These are phyloP conservation scores for Punctoribates punctum DNA, from an alignment of 2,888 invertebrate species.

Conservation along the genomic window DNA sequence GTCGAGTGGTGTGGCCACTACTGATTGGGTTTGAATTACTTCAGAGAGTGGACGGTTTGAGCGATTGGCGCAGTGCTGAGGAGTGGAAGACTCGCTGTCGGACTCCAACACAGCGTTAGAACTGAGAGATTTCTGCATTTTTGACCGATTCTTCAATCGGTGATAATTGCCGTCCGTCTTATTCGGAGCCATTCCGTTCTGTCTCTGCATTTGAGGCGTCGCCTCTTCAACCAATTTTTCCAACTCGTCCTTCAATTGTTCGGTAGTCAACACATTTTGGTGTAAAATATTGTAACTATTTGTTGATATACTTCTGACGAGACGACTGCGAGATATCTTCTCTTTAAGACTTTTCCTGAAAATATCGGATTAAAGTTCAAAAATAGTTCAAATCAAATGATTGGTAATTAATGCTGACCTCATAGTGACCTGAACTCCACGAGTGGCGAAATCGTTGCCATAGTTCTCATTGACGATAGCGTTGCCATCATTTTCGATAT, in stretches of 20 bases:
- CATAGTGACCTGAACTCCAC: background rate
- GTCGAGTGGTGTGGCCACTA: background rate
- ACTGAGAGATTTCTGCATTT: conserved; percentile 48
- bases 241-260: conserved; percentile 46
- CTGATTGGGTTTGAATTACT: conserved; percentile 34
- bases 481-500: conserved; percentile 34
- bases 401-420: background rate
- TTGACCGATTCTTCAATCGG: conserved; percentile 42
- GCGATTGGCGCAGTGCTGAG: conserved; percentile 43
- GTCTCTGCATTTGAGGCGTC: conserved; percentile 26
- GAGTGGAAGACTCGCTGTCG: conserved; percentile 47
- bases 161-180: conserved; percentile 6
- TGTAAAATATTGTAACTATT: conserved; percentile 49
- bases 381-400: background rate
- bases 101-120: conserved; percentile 49
- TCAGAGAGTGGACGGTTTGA: conserved; percentile 42
- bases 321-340: conserved; percentile 47
- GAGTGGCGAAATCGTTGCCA: background rate
- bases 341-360: conserved; percentile 46
- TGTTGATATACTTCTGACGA: conserved; percentile 49
- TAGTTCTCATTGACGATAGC: conserved; percentile 38
- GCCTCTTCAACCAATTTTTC: conserved; percentile 46
- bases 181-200: background rate
- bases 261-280: conserved; percentile 34
- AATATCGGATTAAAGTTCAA: background rate